These are phyloP conservation scores for Sebastes wilsoni DNA, from an alignment of 2,797 vertebrate genomes.

Conservation along the genomic window DNA sequence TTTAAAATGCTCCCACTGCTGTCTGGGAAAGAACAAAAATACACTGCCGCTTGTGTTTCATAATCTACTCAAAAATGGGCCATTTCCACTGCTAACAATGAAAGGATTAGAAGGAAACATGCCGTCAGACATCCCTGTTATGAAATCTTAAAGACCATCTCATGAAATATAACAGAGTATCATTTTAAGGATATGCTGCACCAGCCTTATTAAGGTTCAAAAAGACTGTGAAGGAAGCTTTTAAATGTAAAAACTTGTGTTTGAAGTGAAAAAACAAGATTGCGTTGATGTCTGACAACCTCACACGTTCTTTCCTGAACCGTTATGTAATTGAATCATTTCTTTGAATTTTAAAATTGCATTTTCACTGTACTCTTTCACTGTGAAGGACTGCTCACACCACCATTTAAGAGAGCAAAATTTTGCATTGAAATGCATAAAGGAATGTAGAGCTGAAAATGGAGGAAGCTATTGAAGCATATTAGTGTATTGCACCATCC, in stretches of 20 bases:
- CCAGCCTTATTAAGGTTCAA: background rate
- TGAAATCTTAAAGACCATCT: slow-evolving; percentile 46
- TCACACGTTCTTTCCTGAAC: background rate
- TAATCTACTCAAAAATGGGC: slow-evolving; percentile 54
- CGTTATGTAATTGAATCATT: background rate
- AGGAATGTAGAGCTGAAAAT: background rate
- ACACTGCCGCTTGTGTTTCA: slow-evolving; percentile 54
- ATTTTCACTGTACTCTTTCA: background rate
- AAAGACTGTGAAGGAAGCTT: background rate
- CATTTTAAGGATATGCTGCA: background rate
- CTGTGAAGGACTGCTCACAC: background rate
- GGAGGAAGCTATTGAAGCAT: background rate
- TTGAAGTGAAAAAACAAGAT: background rate
- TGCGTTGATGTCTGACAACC: background rate
- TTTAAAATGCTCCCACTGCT: slow-evolving; percentile 40
- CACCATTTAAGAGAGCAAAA: background rate
- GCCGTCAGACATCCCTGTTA: slow-evolving; percentile 22
- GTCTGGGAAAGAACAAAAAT: slow-evolving; percentile 56
- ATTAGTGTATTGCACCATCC: background rate
- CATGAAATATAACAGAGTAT: background rate
- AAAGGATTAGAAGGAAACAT: slow-evolving; percentile 50
- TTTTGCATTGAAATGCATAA: background rate
- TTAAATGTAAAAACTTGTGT: background rate
- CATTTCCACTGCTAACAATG: slow-evolving; percentile 56
- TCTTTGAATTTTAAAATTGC: background rate